These are phyloP conservation scores for Chamaea fasciata DNA, from an alignment of 2,113 vertebrate genomes.

Conservation along the genomic window DNA sequence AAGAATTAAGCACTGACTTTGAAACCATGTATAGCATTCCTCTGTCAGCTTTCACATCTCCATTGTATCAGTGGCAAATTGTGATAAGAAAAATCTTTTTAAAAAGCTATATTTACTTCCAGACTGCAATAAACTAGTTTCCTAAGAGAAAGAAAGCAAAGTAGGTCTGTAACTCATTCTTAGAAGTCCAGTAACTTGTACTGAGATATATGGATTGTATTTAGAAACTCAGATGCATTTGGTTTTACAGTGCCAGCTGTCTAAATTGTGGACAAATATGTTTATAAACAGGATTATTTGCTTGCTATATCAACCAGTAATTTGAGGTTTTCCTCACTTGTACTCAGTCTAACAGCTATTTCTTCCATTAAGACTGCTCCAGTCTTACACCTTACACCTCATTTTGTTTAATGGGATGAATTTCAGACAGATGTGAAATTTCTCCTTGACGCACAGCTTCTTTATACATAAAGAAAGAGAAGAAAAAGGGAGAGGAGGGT, in stretches of 20 bases:
- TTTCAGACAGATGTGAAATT: background rate
- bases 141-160: background rate
- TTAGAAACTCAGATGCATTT: background rate
- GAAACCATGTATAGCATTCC: background rate
- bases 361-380: background rate
- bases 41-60: background rate
- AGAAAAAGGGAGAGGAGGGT: rapidly evolving
- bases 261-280: background rate
- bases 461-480: background rate
- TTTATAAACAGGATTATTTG: background rate
- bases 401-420: background rate
- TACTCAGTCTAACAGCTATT: background rate
- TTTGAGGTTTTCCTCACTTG: background rate
- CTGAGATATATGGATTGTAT: background rate
- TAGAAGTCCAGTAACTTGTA: background rate
- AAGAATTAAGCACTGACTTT: background rate
- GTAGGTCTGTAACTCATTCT: background rate
- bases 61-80: background rate
- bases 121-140: background rate
- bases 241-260: background rate
- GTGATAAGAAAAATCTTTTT: background rate
- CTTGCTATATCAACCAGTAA: background rate
- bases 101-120: background rate
- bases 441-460: background rate
- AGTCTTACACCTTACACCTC: background rate